Evolutionary conservation across 2,888 invertebrate genomes (phyloP), one percentile per base, ranked within the genome.

Genomic region (Catocala sponsa): DNA sequence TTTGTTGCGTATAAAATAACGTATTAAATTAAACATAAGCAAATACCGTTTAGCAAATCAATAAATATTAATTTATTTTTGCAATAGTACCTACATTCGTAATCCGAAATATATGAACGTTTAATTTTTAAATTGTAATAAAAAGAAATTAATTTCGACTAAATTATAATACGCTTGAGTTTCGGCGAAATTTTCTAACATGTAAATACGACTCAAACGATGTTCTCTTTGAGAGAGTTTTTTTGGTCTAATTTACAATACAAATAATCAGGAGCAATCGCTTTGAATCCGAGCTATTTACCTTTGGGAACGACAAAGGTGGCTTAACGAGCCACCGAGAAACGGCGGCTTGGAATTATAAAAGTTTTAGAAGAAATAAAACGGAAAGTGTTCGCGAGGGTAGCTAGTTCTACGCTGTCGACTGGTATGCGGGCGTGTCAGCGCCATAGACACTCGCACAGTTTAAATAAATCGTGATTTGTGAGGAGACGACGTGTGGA

Each of bases 261-360:
- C 80, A 87, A 87, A 88, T 86, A 89, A 86, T 86, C 80, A 87
- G 73, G 78, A 79, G 81, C 84, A 85, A 87, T 87, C 78, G 78
- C 66, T 76, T 79, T 82, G 81, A 81, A 85, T 84, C 81, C 76
- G 72, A 80, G 84, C 79, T 84, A 82, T 88, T 88, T 89, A 84
- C 85, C 80, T 84, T 81, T 74, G 80, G 78, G 75, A 70, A 70
- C 79, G 78, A 89, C 88, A 89, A 89, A 89, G 87, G 87, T 87
- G 82, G 72, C 86, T 81, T 88, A 89, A 89, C 85, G 89, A 88
- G 84, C 78, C 82, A 79, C 80, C 71, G 76, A 69, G 81, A 78
- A 80, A 76, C 73, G 79, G 65, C 74, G 80, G 72, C 76, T 74
- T 72, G 68, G 78, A 83, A 83, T 82, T 83, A 82, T 80, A 80